Base-by-base conservation (phyloP, 2,113 vertebrate genomes). In the Oxygymnocypris stewartii region DNA sequence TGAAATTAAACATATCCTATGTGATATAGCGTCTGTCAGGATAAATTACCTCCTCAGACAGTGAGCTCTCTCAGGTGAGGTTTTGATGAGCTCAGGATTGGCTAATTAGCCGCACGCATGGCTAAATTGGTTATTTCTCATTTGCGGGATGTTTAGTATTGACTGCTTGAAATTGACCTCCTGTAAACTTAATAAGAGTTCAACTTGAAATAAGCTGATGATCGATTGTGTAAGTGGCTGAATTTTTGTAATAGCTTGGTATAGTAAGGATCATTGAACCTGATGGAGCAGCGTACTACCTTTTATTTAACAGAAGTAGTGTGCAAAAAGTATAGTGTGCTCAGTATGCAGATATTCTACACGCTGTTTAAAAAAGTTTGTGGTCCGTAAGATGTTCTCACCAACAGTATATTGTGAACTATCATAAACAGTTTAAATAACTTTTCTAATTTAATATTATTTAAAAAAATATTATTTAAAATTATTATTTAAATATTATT, bases 71-170 rank as follows among this genome's bases (percentile, higher is more conserved):
- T 79, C 57, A 65, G 84, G 84, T 69, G 59, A 51, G 84, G 69
- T 79, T 67, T 85, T 85, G 84, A 79, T 51, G 84, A 65, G 16
- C 63, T 51, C 40, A 31, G 59, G 61, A 37, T 69, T 14, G 20
- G 74, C 35, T 69, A 69, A 67, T 85, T 51, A 79, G 75, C 74
- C 8, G 10, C 42, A 67, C 28, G 7, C 63, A 42, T 79, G 14
- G 44, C 84, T 85, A 79, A 79, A 79, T 69, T 79, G 61, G 47
- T 69, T 79, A 71, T 79, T 85, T 40, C 75, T 85, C 76, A 54
- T 78, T 79, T 85, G 61, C 61, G 20, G 44, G 75, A 78, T 85
- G 84, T 79, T 67, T 44, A 65, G 57, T 25, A 63, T 81, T 44
- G 79, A 81, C 37, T 44, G 37, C 35, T 44, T 61, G 59, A 65